Conservation (phyloP, 1,140 invertebrate species). For the Drosophila elegans region DNA sequence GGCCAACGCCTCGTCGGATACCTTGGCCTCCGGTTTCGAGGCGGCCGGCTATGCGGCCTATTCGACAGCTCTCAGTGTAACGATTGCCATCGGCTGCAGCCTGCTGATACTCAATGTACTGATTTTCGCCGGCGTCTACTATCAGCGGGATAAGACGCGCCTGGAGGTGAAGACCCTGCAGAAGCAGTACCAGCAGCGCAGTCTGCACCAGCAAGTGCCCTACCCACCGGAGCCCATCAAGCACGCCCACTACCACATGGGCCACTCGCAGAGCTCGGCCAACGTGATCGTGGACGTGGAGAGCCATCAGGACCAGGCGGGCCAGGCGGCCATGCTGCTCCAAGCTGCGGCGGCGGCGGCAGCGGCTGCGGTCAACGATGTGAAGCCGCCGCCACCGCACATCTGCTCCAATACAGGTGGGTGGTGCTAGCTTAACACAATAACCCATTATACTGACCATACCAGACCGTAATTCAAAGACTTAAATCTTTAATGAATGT, state of each 20-base stretch:
- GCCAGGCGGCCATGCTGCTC: slow-evolving; percentile 87
- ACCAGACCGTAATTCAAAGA: too few species aligned
- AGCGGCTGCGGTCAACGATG: slow-evolving; percentile 65
- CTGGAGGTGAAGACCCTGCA: slow-evolving; percentile 92
- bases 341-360: slow-evolving; percentile 86
- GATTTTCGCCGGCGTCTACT: slow-evolving; percentile 97
- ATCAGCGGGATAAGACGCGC: slow-evolving; percentile 94
- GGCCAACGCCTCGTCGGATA: slow-evolving; percentile 88
- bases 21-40: slow-evolving; percentile 89
- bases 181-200: slow-evolving; percentile 88
- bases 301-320: slow-evolving; percentile 89
- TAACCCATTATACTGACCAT: too few species aligned
- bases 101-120: slow-evolving; percentile 95
- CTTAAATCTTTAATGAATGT: too few species aligned
- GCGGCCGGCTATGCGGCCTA: slow-evolving; percentile 94
- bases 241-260: slow-evolving; percentile 89
- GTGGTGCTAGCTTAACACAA: neutral
- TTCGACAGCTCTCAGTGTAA: slow-evolving; percentile 94
- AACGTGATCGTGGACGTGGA: slow-evolving; percentile 93
- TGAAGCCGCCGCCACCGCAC: slow-evolving; percentile 79
- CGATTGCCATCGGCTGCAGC: slow-evolving; percentile 96
- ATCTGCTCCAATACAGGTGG: slow-evolving; percentile 76
- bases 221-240: slow-evolving; percentile 89
- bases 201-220: slow-evolving; percentile 89
- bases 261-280: slow-evolving; percentile 88